Base-by-base conservation (phyloP, 1,140 invertebrate genomes). In the Lordiphosa mommai region DNA sequence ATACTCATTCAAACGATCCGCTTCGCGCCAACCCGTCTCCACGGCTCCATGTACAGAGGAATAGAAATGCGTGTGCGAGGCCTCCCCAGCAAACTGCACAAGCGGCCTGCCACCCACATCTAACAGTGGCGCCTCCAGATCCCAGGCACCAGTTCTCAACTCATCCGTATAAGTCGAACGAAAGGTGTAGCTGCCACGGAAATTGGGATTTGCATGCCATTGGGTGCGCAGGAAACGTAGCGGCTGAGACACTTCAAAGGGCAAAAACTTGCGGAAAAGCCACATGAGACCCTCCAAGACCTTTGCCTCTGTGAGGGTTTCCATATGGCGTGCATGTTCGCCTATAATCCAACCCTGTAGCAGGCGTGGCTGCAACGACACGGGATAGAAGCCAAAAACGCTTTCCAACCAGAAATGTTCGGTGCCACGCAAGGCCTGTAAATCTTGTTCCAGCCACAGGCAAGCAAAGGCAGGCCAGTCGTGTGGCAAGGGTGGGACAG, bases 41-140 rank as follows among this genome's bases (percentile, higher is more conserved):
- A 96, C 89, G 1, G 95, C 96, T 5, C 95, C 95, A 86, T 97
- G 95, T 2, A 95, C 95, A 1, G 94, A 94, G 4, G 93, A 93
- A 82, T 93, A 95, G 79, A 91, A 92, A 64, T 92, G 89, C 20
- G 91, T 87, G 58, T 93, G 92, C 0, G 93, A 93, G 0, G 93
- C 93, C 89, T 95, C 94, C 0, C 94, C 94, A n/a, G 92, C 94
- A 73, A 95, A 95, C 53, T 93, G 90, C 1, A 95, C 68, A 6
- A 92, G 86, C 4, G 92, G 91, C 64, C 90, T 90, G 4, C 89
- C 89, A 58, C 79, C 69, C 1, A 72, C 61, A 63, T 90, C 89
- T 5, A 53, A 32, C 12, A 94, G 69, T 1, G 93, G 93, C 8
- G 90, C 84, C 13, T 91, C 91, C 49, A 94, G 82, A 53, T 91